Evolutionary conservation across 2,888 invertebrate genomes (phyloP), one percentile per base, ranked within the genome.

Genomic region (Plebejus anna): DNA sequence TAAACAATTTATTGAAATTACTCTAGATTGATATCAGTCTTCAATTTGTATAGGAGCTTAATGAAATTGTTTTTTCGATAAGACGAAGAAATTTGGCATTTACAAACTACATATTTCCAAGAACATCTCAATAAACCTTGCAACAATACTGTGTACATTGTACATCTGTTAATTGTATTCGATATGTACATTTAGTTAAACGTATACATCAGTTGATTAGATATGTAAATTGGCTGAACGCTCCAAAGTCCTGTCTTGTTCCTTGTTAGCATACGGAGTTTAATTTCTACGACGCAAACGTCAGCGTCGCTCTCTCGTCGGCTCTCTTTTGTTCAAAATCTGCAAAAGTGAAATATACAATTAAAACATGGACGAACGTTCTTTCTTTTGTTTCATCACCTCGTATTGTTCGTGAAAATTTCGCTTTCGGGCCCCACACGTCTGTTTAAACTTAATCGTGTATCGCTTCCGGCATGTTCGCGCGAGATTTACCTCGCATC

Each of bases 141-240:
- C 59, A 59, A 28, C 61, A 61, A 11, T 61, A 61, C 59, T 7
- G 7, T 59, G 22, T 22, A 59, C 61, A 61, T 4, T 28, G 28
- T 9, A 28, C 28, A 61, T 11, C 13, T 66, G 66, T 36, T 66
- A 36, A 36, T 36, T 66, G 66, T 66, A 16, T 66, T 66, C 5
- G 66, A 42, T 72, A 72, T 72, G 42, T 72, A 47, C 47, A 47
- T 72, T 47, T 28, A 47, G 36, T 28, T 47, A 13, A 42, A 72
- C 51, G 16, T 55, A 51, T 28, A 32, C 66, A 66, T 66, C 66
- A 66, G 66, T 66, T 73, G 51, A 73, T 73, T 51, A 73, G 73
- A 28, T 73, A 73, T 73, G 73, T 73, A 73, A 73, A 73, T 73
- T 73, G 73, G 16, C 32, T 73, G 73, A 73, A 51, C 55, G 73